A percentile compares a stretch with the other conserved stretches of the same genome.
Evolutionary conservation across 2,888 invertebrate species (phyloP).

Genomic region (Gisinianus flammeolus): DNA sequence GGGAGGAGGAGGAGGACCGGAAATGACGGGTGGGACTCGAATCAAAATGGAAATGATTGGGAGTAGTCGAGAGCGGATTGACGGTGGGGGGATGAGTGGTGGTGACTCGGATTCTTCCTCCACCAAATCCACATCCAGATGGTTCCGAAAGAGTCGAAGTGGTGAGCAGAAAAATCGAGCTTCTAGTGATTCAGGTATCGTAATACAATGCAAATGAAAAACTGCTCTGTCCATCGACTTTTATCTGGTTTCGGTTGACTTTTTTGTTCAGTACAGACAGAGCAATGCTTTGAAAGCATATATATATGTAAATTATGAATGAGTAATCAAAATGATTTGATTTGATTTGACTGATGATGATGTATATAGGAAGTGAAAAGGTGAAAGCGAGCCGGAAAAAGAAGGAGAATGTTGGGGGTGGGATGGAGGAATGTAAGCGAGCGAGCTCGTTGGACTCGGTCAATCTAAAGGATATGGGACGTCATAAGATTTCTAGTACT

Average conservation of each 20-base stretch:
- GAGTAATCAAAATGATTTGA: too few species aligned
- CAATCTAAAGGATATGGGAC: constrained; percentile 60
- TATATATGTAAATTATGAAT: too few species aligned
- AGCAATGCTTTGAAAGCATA: too few species aligned
- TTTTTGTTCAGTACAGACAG: too few species aligned
- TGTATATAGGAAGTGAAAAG: constrained; percentile 52
- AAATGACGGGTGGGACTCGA: constrained; percentile 18
- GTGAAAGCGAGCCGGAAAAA: constrained; percentile 41
- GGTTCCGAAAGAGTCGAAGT: constrained; percentile 55
- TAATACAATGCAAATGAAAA: background rate
- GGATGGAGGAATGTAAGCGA: constrained; percentile 43
- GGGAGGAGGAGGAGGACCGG: constrained; percentile 60
- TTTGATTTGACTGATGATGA: background rate
- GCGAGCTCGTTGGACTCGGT: constrained; percentile 57
- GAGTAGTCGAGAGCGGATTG: constrained; percentile 5
- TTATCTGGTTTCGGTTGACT: too few species aligned
- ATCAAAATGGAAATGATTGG: constrained; percentile 1
- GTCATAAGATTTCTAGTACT: background rate
- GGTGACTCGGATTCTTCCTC: constrained; percentile 47
- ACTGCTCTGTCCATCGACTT: too few species aligned
- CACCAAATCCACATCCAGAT: constrained; percentile 55
- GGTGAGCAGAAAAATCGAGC: constrained; percentile 54
- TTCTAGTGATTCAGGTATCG: constrained; percentile 57
- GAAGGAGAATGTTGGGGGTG: constrained; percentile 47
- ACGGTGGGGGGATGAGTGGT: constrained; percentile 18